A percentile compares a stretch with the other conserved stretches of the same genome.
Evolutionary conservation across 2,888 invertebrate species (phyloP).

Genomic region (Orthosia gothica): DNA sequence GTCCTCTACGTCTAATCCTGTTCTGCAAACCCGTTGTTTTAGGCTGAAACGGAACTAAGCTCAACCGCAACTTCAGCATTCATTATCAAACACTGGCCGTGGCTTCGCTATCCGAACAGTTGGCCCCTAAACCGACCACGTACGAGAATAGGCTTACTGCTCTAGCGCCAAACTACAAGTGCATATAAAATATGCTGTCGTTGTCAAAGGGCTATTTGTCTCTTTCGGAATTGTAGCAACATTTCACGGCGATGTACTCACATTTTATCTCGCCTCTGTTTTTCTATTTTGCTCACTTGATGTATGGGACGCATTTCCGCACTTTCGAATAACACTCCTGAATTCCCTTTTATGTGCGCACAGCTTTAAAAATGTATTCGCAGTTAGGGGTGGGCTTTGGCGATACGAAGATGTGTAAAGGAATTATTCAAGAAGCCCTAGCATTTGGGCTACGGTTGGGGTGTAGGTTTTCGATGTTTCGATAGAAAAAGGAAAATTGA

Average conservation of each 20-base stretch:
- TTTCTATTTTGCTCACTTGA: conserved; percentile 89
- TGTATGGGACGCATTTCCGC: conserved; percentile 90
- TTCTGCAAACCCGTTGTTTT: conserved; percentile 51
- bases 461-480: conserved; percentile 37
- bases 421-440: conserved; percentile 78
- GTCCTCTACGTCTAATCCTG: conserved; percentile 44
- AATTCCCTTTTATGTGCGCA: conserved; percentile 89
- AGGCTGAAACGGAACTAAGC: conserved; percentile 50
- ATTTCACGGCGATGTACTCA: conserved; percentile 87
- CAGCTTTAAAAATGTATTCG: conserved; percentile 89
- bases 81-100: conserved; percentile 44
- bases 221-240: conserved; percentile 87
- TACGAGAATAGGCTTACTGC: conserved; percentile 31
- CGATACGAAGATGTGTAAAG: conserved; percentile 78
- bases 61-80: conserved; percentile 49
- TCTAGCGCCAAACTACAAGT: conserved; percentile 63
- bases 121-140: conserved; percentile 24
- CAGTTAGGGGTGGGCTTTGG: conserved; percentile 79
- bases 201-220: conserved; percentile 86
- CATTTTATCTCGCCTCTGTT: conserved; percentile 87
- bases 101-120: conserved; percentile 37
- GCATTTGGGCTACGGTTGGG: conserved; percentile 51
- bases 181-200: conserved; percentile 80
- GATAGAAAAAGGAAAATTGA: conserved; percentile 44
- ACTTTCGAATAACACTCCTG: conserved; percentile 88